These are phyloP conservation scores for Paradoxurus hermaphroditus DNA, from an alignment of 2,113 vertebrate genomes.

Conservation along the genomic window DNA sequence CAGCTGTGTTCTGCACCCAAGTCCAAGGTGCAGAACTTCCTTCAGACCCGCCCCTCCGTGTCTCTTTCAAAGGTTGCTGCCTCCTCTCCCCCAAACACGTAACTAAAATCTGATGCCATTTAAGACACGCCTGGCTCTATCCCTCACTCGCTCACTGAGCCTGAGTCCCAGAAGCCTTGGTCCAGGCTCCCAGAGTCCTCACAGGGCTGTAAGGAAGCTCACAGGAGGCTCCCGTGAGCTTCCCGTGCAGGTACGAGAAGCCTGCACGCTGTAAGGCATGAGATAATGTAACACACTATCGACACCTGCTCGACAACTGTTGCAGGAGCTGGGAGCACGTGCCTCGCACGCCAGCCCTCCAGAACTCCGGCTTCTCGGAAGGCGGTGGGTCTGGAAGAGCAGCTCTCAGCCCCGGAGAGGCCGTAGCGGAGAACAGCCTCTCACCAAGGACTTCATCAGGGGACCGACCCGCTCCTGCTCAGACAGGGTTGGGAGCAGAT, in stretches of 20 bases:
- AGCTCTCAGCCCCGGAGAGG: not conserved
- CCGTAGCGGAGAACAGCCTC: not conserved
- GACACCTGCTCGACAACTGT: accelerated
- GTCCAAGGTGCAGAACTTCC: not conserved
- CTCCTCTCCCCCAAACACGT: not conserved
- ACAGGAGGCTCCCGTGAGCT: not conserved
- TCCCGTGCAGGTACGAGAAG: not conserved
- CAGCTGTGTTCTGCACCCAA: not conserved
- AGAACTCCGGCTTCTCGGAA: not conserved
- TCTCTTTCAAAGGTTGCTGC: not conserved
- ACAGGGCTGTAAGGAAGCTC: not conserved
- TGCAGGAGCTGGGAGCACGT: accelerated
- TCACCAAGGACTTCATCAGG: not conserved
- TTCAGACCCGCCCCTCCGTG: not conserved
- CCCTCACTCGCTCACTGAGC: not conserved
- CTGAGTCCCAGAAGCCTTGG: not conserved
- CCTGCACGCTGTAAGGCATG: accelerated
- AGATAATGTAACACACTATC: accelerated
- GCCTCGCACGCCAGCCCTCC: not conserved
- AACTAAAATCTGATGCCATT: not conserved
- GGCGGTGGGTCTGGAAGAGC: not conserved
- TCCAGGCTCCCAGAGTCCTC: not conserved
- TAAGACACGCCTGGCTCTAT: not conserved
- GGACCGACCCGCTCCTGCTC: not conserved
- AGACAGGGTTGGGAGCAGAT: not conserved